Evolutionary conservation across 2,888 invertebrate genomes (phyloP).

Genomic region (Rhyacophila evoluta): DNA sequence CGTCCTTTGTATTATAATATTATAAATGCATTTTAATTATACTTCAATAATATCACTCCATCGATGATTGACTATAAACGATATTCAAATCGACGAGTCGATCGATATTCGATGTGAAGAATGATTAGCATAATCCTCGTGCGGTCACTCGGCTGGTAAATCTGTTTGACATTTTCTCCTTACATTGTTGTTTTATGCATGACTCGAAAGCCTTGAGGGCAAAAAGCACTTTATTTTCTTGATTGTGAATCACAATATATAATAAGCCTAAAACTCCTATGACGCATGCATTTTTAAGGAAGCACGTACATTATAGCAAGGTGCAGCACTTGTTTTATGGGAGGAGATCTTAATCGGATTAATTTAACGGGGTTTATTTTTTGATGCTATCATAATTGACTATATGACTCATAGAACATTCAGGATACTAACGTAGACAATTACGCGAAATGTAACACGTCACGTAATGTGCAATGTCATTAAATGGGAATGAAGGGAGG

Average conservation of each 20-base stretch:
- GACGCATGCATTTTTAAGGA: slow-evolving; percentile 15
- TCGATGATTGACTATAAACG: too few species aligned
- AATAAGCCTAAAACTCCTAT: slow-evolving; percentile 7
- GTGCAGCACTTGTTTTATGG: background rate
- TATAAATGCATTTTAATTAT: too few species aligned
- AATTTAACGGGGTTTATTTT: background rate
- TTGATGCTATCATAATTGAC: background rate
- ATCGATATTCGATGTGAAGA: too few species aligned
- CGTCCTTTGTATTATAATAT: too few species aligned
- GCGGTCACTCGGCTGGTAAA: background rate
- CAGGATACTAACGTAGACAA: too few species aligned
- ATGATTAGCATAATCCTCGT: background rate
- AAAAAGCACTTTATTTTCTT: background rate
- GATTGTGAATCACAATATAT: background rate
- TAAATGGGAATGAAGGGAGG: too few species aligned
- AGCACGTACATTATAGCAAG: background rate
- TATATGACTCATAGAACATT: background rate
- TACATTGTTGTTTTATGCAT: background rate
- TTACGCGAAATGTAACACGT: too few species aligned
- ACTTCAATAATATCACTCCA: too few species aligned
- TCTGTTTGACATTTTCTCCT: background rate
- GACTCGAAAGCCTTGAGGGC: slow-evolving; percentile 10
- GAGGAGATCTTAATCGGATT: background rate
- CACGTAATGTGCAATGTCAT: too few species aligned
- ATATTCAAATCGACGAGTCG: too few species aligned